Evolutionary conservation across 2,113 vertebrate species (phyloP).

Genomic region (Candoia aspera): DNA sequence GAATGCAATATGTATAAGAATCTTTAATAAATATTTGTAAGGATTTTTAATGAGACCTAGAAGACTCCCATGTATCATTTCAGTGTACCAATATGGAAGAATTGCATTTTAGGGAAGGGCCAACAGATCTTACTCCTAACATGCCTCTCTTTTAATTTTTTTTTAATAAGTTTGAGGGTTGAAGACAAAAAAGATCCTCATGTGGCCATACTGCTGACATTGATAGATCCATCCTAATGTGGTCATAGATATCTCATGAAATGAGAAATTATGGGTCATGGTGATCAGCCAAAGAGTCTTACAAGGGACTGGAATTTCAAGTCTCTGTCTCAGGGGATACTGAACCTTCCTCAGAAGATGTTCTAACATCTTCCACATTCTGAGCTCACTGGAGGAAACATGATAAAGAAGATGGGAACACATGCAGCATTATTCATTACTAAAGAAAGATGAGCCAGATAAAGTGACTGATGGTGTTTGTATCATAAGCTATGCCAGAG

Average conservation of each 20-base stretch:
- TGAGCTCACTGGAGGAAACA: neutral
- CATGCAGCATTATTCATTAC: neutral
- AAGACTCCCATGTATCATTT: neutral
- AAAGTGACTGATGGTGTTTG: neutral
- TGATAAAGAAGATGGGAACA: neutral
- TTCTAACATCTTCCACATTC: neutral
- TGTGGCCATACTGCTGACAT: neutral
- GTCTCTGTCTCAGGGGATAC: neutral
- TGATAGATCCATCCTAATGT: neutral
- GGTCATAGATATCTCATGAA: neutral
- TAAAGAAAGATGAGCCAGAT: neutral
- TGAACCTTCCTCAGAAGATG: neutral
- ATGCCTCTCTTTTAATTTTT: neutral
- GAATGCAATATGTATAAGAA: neutral
- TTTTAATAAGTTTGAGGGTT: neutral
- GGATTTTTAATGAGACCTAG: neutral
- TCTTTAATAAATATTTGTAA: neutral
- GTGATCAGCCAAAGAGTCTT: neutral
- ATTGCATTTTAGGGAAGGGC: neutral
- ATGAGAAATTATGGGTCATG: neutral
- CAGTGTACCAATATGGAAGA: neutral
- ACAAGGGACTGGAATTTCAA: neutral
- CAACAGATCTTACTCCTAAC: neutral
- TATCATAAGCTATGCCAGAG: neutral
- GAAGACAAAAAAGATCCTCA: neutral